Evolutionary conservation across 2,113 vertebrate species (phyloP).

Genomic region (Neodontobutis hainanensis): DNA sequence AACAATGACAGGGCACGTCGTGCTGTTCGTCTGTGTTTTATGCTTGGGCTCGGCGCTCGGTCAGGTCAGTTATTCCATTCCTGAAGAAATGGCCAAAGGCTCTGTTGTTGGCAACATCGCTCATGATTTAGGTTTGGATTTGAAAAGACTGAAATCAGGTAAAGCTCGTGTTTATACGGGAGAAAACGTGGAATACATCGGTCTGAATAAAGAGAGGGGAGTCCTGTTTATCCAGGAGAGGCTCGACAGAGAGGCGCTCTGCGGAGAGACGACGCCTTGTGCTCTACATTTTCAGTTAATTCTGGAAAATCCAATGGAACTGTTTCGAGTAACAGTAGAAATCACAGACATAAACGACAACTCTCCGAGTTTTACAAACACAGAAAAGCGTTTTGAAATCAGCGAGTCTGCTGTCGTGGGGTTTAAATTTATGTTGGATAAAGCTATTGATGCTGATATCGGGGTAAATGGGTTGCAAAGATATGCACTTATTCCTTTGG

Average conservation of each 20-base stretch:
- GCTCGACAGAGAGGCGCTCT: slow-evolving; percentile 80
- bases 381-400: slow-evolving; percentile 64
- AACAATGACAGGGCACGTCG: slow-evolving; percentile 66
- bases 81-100: slow-evolving; percentile 78
- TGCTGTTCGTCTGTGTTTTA: slow-evolving; percentile 47
- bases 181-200: slow-evolving; percentile 71
- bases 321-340: slow-evolving; percentile 49
- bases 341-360: slow-evolving; percentile 59
- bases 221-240: slow-evolving; percentile 60
- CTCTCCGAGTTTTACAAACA: slow-evolving; percentile 27
- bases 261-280: slow-evolving; percentile 71
- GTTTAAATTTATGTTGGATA: slow-evolving; percentile 74
- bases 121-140: slow-evolving; percentile 75
- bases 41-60: slow-evolving; percentile 24
- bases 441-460: slow-evolving; percentile 75
- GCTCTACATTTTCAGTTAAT: slow-evolving; percentile 65
- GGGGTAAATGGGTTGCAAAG: slow-evolving; percentile 71
- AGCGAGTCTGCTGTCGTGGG: slow-evolving; percentile 70
- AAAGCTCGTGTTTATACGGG: slow-evolving; percentile 72
- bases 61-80: slow-evolving; percentile 77
- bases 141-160: slow-evolving; percentile 64
- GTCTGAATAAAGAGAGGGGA: slow-evolving; percentile 70
- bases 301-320: slow-evolving; percentile 66
- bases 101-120: slow-evolving; percentile 76
- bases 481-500: slow-evolving; percentile 71